Base-by-base conservation (phyloP, 2,888 invertebrate species). In the Trypoxylon attenuatum region DNA sequence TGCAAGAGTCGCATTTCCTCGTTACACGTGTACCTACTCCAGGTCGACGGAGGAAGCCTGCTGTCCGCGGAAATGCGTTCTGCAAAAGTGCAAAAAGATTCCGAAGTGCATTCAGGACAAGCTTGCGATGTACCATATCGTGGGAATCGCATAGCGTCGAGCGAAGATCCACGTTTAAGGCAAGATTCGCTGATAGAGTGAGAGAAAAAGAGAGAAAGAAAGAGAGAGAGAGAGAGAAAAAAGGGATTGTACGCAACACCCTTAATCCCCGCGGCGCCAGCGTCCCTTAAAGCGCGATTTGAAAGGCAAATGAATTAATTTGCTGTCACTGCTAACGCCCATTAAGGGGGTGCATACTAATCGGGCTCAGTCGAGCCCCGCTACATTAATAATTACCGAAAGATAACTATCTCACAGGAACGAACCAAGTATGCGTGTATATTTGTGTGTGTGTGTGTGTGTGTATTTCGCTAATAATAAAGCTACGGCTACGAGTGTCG, bases 61-160 rank as follows among this genome's bases (percentile, higher is more conserved):
- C 77, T 85, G 85, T 60, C 85, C 85, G 55, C 76, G 71, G 63
- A 80, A 82, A 69, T 85, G 85, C 73, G 70, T 84, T 56, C 71
- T 77, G 15, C 51, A 47, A 77, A 80, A 77, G 46, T 73, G 76
- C 47, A 84, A 78, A 72, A 81, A 69, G 68, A 68, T 75, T 51
- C 75, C 76, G 25, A 85, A 85, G 72, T 85, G 85, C 67, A 84
- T 85, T 73, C 85, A 85, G 77, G 85, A 85, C 66, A 84, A 78
- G 71, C 78, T 79, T 53, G 85, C 85, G 58, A 76, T 78, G 54
- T 80, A 81, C 57, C 85, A 85, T 65, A 73, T 82, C 60, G 65
- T 71, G 55, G 82, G 73, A 54, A 69, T 81, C 60, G 70, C 73
- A 45, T 80, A 80, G 62, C 57, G 52, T 62, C 57, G 46, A 46